These are phyloP conservation scores for Brachyhypopomus gauderio DNA, from an alignment of 2,113 vertebrate species.

Conservation along the genomic window DNA sequence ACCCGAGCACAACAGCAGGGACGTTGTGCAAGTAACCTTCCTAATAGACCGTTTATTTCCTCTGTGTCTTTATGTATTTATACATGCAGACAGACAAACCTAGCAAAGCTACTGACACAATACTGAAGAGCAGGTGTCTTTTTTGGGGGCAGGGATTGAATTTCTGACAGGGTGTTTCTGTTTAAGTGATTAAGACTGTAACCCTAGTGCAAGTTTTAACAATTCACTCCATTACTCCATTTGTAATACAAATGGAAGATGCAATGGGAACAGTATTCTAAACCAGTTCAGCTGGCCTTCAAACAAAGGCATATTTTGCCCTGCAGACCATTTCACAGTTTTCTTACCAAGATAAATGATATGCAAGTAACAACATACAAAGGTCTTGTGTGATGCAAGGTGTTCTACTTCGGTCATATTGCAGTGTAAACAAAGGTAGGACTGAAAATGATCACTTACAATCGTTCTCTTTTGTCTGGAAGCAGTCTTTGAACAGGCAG, in stretches of 20 bases:
- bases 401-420: neutral
- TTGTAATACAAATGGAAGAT: slow-evolving; percentile 1
- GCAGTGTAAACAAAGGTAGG: neutral
- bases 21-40: slow-evolving; percentile 36
- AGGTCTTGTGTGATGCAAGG: neutral
- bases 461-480: slow-evolving; percentile 54
- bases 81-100: neutral
- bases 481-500: slow-evolving; percentile 74
- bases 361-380: neutral
- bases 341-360: neutral
- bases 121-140: neutral
- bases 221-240: neutral
- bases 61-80: neutral
- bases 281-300: slow-evolving; percentile 29
- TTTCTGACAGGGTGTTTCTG: neutral
- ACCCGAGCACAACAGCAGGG: slow-evolving; percentile 23
- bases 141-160: neutral
- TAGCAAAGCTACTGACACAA: slow-evolving; percentile 6
- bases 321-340: neutral
- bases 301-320: neutral
- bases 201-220: neutral
- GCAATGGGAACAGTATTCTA: neutral
- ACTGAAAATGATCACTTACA: slow-evolving; percentile 64
- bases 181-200: neutral
- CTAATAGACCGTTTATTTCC: slow-evolving; percentile 11